Evolutionary conservation across 1,140 invertebrate genomes (phyloP).

Genomic region (Cylas formicarius): DNA sequence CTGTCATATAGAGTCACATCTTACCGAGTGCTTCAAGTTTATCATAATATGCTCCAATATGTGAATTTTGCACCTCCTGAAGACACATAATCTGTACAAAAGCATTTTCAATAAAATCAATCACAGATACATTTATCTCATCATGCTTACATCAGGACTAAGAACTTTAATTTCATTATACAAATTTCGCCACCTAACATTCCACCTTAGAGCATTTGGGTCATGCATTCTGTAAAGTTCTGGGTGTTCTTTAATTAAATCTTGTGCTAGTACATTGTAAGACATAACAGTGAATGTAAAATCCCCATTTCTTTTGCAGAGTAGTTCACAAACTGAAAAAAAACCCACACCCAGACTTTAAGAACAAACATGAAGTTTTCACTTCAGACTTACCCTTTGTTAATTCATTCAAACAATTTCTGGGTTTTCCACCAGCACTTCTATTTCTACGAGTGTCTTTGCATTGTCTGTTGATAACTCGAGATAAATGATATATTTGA

Average conservation of each 20-base stretch:
- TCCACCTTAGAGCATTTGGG: constrained; percentile 58
- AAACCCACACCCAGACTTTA: no score
- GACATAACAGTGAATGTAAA: constrained; percentile 49
- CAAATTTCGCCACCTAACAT: constrained; percentile 57
- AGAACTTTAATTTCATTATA: constrained; percentile 62
- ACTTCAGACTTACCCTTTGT: no score
- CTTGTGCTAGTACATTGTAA: constrained; percentile 86
- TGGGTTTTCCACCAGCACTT: no score
- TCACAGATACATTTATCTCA: constrained; percentile 1
- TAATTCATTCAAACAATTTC: no score
- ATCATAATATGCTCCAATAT: constrained; percentile 56
- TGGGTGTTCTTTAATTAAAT: constrained; percentile 64
- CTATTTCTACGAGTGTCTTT: no score
- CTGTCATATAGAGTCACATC: no score
- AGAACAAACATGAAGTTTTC: no score
- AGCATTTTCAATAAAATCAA: constrained; percentile 1
- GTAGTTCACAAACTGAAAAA: no score
- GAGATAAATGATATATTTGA: no score
- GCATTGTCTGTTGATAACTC: no score
- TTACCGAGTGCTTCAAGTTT: constrained; percentile 45
- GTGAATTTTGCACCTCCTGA: constrained; percentile 80
- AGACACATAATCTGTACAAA: constrained; percentile 63
- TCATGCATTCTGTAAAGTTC: constrained; percentile 65
- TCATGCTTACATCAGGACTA: constrained; percentile 72
- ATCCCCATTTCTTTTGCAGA: no score